A percentile compares a stretch with the other conserved stretches of the same genome.
Evolutionary conservation across 2,113 vertebrate genomes (phyloP).

Genomic region (Sciurus niger): DNA sequence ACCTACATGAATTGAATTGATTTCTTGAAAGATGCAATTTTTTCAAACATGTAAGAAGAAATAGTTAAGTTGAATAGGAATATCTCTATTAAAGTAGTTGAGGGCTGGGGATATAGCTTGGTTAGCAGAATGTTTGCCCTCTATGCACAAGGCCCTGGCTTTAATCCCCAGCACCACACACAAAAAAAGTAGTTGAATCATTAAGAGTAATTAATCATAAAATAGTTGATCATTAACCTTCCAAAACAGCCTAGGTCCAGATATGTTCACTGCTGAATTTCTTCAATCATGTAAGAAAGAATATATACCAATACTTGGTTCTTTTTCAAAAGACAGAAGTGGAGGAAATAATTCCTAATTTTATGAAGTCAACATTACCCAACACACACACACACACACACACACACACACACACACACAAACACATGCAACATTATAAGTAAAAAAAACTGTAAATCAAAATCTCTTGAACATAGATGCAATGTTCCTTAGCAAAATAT

Average conservation of each 20-base stretch:
- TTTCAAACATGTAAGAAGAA: not conserved
- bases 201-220: not conserved
- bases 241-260: not conserved
- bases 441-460: too few species aligned
- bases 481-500: not conserved
- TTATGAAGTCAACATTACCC: not conserved
- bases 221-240: too few species aligned
- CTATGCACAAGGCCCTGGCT: too few species aligned
- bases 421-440: not conserved
- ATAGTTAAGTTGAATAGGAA: not conserved
- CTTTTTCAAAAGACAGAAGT: not conserved
- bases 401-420: not conserved
- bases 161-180: too few species aligned
- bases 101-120: too few species aligned
- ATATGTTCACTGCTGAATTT: not conserved
- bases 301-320: not conserved
- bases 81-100: not conserved
- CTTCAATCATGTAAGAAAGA: not conserved
- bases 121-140: too few species aligned
- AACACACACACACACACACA: not conserved
- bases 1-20: not conserved
- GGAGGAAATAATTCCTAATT: not conserved
- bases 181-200: not conserved
- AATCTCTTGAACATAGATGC: not conserved
- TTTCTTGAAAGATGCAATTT: not conserved